Evolutionary conservation across 2,888 invertebrate genomes (phyloP), one percentile per base, ranked within the genome.

Genomic region (Aphidius colemani): DNA sequence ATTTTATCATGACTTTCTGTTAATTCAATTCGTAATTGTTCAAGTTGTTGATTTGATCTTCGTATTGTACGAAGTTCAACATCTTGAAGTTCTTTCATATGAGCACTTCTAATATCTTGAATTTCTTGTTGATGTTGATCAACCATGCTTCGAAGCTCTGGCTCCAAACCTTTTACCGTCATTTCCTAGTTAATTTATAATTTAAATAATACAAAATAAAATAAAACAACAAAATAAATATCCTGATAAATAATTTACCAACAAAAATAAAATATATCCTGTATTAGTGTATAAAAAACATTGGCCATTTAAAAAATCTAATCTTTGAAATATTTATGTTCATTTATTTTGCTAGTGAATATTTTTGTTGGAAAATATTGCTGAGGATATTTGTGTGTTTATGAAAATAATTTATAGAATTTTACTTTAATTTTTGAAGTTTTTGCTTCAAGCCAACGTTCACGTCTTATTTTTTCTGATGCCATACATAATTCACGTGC

Each of bases 161-260:
- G 89, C 81, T 94, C 94, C n/a, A 95, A 80, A 0, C 94, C 93
- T 84, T 93, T 94, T 0, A 94, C 91, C 6, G 94, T 94, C 75
- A 93, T 84, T 78, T 94, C 93, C 92, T 88, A 8, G 0, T 30
- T 53, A 59, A 66, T 60, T 11, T 18, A n/a, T n/a, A 18, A 18
- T 18, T 18, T 18, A 18, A 18, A 18, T 2, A 5, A 2, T 30
- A 48, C 18, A 39, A 8, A 45, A 13, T 48, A 11, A 40, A 45
- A 11, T 13, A 7, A n/a, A 11, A 44, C 18, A 3, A 39, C 5
- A n/a, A 39, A 18, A 18, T 18, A 18, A 57, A 57, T 44, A 63
- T 53, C 10, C 39, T 8, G 0, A 45, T 39, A 30, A 49, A 39
- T 2, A 13, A 11, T 44, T 13, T n/a, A n/a, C n/a, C n/a, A n/a